These are phyloP conservation scores for Agriotes lineatus DNA, from an alignment of 2,888 invertebrate species.

Conservation along the genomic window DNA sequence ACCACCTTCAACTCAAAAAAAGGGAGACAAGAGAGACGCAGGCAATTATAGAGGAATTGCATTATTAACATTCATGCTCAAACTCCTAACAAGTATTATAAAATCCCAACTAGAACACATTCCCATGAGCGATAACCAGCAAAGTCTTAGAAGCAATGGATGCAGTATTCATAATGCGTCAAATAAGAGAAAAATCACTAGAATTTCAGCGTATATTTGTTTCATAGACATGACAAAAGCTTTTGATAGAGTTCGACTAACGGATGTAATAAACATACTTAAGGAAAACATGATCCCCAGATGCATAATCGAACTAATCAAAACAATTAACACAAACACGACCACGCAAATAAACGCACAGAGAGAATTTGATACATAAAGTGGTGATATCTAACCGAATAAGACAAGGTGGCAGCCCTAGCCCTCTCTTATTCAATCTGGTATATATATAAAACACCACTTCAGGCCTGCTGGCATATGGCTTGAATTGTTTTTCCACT, in stretches of 20 bases:
- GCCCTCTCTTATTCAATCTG: not conserved
- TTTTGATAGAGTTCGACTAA: not conserved
- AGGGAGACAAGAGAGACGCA: not conserved
- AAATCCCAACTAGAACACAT: not conserved
- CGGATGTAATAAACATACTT: not conserved
- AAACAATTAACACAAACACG: not conserved
- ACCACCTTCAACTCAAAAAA: too few relatives aligned
- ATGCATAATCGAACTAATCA: not conserved
- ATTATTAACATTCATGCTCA: not conserved
- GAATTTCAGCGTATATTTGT: not conserved
- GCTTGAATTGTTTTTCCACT: too few relatives aligned
- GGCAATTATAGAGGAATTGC: not conserved
- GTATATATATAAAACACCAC: too few relatives aligned
- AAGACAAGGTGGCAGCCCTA: not conserved
- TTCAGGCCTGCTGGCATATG: too few relatives aligned
- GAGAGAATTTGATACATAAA: not conserved
- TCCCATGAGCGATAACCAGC: not conserved
- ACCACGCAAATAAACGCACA: not conserved
- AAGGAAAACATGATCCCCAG: not conserved
- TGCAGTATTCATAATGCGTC: too few relatives aligned
- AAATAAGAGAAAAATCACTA: not conserved
- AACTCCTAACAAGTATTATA: too few relatives aligned
- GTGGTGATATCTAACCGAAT: not conserved
- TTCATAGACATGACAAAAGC: too few relatives aligned
- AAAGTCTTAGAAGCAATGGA: not conserved